phyloP scores from a whole-genome alignment of 2,888 invertebrate genomes.

The Cyrtodaria siliqua region DNA sequence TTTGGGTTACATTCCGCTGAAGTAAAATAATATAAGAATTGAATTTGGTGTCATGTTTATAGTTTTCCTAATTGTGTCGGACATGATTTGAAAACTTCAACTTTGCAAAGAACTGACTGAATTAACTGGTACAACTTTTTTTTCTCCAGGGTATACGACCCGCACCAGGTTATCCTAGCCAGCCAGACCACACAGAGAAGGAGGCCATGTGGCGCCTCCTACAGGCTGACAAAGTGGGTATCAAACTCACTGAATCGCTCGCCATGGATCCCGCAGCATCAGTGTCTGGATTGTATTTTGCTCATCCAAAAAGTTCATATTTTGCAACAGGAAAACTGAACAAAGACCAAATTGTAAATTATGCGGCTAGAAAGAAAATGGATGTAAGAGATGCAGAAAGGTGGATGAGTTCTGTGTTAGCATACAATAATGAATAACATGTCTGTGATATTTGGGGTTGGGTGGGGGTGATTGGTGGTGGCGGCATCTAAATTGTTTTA shows the following conservation, averaged over 20 bases:
- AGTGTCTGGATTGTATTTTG: slow-evolving; percentile 88
- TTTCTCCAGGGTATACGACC: slow-evolving; percentile 87
- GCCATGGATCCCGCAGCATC: slow-evolving; percentile 89
- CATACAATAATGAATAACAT: slow-evolving; percentile 86
- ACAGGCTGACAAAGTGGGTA: slow-evolving; percentile 85
- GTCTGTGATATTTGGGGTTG: too few species aligned
- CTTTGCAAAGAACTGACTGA: too few species aligned
- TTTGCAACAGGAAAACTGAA: slow-evolving; percentile 88
- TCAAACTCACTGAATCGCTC: slow-evolving; percentile 87
- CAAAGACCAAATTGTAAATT: slow-evolving; percentile 88
- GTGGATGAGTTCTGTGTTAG: slow-evolving; percentile 87
- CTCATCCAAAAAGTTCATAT: slow-evolving; percentile 87
- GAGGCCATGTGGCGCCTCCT: slow-evolving; percentile 87
- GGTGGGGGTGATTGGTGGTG: too few species aligned
- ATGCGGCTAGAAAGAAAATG: slow-evolving; percentile 86
- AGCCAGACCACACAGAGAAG: slow-evolving; percentile 89
- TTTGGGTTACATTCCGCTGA: too few species aligned
- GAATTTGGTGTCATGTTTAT: too few species aligned
- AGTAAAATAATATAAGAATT: too few species aligned
- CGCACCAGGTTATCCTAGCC: slow-evolving; percentile 88
- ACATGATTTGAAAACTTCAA: too few species aligned
- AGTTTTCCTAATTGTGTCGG: too few species aligned
- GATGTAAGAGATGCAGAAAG: slow-evolving; percentile 85
- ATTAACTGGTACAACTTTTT: too few species aligned
- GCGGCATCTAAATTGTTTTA: too few species aligned